Evolutionary conservation across 2,888 invertebrate genomes (phyloP), one percentile per base, ranked within the genome.

Genomic region (Sarcophaga variegata): DNA sequence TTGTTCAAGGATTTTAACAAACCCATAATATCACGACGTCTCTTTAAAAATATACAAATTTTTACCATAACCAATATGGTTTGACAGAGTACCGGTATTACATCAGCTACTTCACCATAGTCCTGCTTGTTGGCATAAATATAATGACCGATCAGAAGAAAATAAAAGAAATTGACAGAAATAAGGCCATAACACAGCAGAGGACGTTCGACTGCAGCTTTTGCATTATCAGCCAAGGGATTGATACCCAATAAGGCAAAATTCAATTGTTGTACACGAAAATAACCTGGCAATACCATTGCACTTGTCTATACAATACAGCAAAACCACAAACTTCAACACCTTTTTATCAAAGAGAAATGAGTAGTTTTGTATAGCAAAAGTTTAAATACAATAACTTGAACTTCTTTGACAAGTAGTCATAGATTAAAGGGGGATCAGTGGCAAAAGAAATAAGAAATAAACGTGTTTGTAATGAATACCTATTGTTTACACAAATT

Each of bases 221-320:
- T 22, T 1, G 47, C 17, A 17, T 6, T 64, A 63, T 20, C 49
- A 0, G 25, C 47, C 22, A n/a, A 3, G 3, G 64, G n/a, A 17
- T 83, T n/a, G 20, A 82, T 77, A 17, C 83, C 86, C 4, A 82
- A 2, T 0, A 67, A 66, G 8, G 63, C 6, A 47, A 86, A 83
- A 3, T 60, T 63, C 4, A 80, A 27, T 20, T 67, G 69, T 63
- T 83, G 86, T 27, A 86, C 27, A 14, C 22, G 54, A 80, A 83
- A 86, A 25, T 86, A 86, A 22, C 10, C 37, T 37, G 37, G 37
- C 8, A 37, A 37, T 37, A 37, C 27, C 14, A 63, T 49, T 22
- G 14, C 37, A 2, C 37, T 37, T 0, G 37, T 10, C 8, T 37
- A 10, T 37, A 0, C 2, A 10, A 37, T 8, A 37, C 37, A 37